Evolutionary conservation across 2,113 vertebrate species (phyloP).

Genomic region (Desmodus rotundus): DNA sequence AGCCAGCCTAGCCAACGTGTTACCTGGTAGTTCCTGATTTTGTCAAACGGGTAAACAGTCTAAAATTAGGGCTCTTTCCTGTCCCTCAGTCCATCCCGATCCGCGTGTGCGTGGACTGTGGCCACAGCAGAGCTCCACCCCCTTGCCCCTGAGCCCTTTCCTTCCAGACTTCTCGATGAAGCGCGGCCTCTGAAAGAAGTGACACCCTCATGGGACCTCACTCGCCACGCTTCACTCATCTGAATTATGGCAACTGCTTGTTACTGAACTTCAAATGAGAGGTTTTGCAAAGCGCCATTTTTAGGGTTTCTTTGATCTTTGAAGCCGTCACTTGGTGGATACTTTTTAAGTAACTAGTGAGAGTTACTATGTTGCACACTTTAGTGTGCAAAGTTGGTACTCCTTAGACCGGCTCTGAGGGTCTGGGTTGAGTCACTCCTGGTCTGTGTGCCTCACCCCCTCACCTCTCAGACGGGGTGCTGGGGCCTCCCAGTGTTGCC

Average conservation of each 20-base stretch:
- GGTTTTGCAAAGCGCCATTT: not conserved
- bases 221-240: not conserved
- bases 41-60: too few relatives aligned
- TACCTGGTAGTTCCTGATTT: not conserved
- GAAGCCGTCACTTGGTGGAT: rapidly evolving
- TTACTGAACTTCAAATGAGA: not conserved
- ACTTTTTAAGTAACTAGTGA: not conserved
- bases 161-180: not conserved
- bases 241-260: not conserved
- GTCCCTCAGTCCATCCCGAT: rapidly evolving
- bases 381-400: not conserved
- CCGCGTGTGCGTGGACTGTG: too few relatives aligned
- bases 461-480: not conserved
- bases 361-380: not conserved
- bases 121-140: rapidly evolving
- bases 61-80: not conserved
- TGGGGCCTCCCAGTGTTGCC: rapidly evolving
- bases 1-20: not conserved
- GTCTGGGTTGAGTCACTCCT: rapidly evolving
- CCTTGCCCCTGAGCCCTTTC: not conserved
- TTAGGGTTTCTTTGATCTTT: not conserved
- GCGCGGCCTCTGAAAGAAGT: not conserved
- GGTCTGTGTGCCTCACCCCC: not conserved
- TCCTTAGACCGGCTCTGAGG: not conserved
- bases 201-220: not conserved